phyloP scores from a whole-genome alignment of 2,888 invertebrate species.

The Drosophila incognita region DNA sequence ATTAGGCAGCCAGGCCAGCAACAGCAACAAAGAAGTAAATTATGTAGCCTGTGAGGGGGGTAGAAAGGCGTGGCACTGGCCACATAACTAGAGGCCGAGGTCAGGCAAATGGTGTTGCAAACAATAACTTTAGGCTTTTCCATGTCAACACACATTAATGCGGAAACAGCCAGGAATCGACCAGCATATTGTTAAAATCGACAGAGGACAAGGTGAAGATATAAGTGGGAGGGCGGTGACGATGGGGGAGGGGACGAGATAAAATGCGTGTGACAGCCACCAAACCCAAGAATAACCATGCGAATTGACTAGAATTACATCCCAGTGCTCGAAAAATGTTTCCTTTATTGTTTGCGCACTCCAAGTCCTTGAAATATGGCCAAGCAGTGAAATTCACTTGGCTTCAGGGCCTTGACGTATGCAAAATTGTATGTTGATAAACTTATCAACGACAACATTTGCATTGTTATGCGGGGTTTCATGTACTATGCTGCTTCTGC shows the following conservation, averaged over 20 bases:
- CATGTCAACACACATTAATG: conserved; percentile 75
- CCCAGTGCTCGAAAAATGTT: conserved; percentile 3
- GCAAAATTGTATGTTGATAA: conserved; percentile 69
- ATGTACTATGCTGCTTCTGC: conserved; percentile 7
- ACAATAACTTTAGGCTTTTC: conserved; percentile 76
- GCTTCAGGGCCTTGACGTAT: conserved; percentile 62
- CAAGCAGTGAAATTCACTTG: not conserved
- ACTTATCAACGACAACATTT: conserved; percentile 68
- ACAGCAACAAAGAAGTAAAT: conserved; percentile 54
- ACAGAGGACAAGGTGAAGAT: not conserved
- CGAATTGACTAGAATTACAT: not conserved
- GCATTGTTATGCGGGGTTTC: conserved; percentile 41
- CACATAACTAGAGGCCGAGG: conserved; percentile 39
- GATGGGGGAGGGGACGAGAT: not conserved
- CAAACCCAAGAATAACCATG: conserved; percentile 6
- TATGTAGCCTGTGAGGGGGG: conserved; percentile 49
- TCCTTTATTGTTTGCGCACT: conserved; percentile 52
- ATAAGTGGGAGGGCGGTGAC: conserved; percentile 8
- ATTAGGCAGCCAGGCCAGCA: conserved; percentile 53
- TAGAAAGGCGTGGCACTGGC: conserved; percentile 33
- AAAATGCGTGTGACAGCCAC: conserved; percentile 26
- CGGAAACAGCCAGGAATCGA: conserved; percentile 32
- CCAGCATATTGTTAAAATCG: conserved; percentile 35
- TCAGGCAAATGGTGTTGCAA: conserved; percentile 52
- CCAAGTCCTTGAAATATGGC: not conserved